Percentiles rank a stretch among this genome's conserved stretches.
Conservation (phyloP, 2,113 vertebrate genomes). For the Nannospalax galili region DNA sequence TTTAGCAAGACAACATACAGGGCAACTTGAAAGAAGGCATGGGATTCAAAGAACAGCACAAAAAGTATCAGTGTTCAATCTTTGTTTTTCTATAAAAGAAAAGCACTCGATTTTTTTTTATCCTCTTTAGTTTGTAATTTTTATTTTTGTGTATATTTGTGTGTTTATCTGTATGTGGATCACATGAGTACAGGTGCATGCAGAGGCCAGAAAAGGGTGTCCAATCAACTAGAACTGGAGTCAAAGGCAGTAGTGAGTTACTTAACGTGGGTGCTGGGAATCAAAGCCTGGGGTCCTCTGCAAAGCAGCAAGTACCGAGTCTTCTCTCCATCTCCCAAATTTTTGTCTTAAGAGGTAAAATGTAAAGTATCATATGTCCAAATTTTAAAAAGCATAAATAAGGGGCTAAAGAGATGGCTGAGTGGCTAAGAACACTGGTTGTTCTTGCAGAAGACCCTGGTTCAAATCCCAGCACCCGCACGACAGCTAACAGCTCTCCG, state of each 20-base stretch:
- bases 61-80: neutral
- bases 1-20: neutral
- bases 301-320: neutral
- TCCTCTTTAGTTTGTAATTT: neutral
- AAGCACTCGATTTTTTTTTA: too few species aligned
- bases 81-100: neutral
- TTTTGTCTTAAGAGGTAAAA: neutral
- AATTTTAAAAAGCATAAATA: slow-evolving; percentile 32
- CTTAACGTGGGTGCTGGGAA: neutral
- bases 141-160: neutral
- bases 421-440: too few species aligned
- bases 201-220: neutral
- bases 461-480: too few species aligned
- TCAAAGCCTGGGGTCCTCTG: neutral
- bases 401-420: too few species aligned
- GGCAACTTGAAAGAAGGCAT: neutral
- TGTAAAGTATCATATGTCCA: neutral
- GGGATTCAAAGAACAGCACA: neutral
- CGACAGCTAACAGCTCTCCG: too few species aligned
- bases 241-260: neutral
- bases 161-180: too few species aligned
- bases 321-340: neutral
- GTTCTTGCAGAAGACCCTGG: too few species aligned
- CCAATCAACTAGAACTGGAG: neutral
- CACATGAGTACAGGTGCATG: neutral